Percentiles rank a stretch among this genome's conserved stretches.
Evolutionary conservation across 1,140 invertebrate species (phyloP).

Genomic region (Potamilus streckersoni): DNA sequence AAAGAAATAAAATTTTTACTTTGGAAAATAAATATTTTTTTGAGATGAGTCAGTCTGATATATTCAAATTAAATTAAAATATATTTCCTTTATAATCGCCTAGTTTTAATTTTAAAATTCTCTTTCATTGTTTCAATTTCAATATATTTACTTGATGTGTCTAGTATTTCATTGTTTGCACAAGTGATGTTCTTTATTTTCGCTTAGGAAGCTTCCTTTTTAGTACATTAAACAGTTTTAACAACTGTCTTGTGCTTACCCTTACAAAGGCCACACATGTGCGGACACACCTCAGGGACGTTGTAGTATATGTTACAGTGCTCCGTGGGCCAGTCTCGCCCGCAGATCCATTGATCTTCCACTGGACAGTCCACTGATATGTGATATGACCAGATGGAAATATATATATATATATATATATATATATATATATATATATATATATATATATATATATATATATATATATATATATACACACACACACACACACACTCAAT

Average conservation of each 20-base stretch:
- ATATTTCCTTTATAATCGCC: neutral
- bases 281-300: constrained; percentile 52
- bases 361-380: constrained; percentile 49
- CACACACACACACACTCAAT: too few relatives aligned
- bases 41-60: too few relatives aligned
- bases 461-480: too few relatives aligned
- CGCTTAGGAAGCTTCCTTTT: too few relatives aligned
- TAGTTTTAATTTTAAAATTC: neutral
- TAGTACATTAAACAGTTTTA: neutral
- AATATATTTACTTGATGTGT: neutral
- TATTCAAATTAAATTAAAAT: neutral
- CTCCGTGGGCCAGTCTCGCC: constrained; percentile 30
- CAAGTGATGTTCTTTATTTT: too few relatives aligned
- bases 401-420: too few relatives aligned
- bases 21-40: too few relatives aligned
- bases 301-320: constrained; percentile 46
- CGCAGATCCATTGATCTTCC: constrained; percentile 46
- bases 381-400: too few relatives aligned
- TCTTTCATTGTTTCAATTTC: neutral
- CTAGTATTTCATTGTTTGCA: neutral
- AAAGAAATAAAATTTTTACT: too few relatives aligned
- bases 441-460: too few relatives aligned
- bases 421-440: too few relatives aligned
- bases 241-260: constrained; percentile 12
- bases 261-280: constrained; percentile 56